phyloP scores from a whole-genome alignment of 2,113 vertebrate genomes.

The Dicrurus megarhynchus region DNA sequence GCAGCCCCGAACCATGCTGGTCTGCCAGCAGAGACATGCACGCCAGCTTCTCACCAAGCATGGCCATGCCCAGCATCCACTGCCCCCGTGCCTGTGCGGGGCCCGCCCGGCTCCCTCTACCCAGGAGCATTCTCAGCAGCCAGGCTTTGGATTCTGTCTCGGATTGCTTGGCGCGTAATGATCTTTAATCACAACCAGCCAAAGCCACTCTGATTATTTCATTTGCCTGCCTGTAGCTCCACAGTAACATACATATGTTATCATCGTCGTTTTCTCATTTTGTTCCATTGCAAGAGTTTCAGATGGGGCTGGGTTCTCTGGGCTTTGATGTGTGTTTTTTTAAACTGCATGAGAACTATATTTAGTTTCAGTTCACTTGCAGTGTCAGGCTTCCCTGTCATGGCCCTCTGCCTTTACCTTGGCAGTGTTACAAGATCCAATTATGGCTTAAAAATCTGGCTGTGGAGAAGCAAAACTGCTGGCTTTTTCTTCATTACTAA shows the following conservation, averaged over 20 bases:
- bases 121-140: background rate
- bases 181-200: conserved; percentile 19
- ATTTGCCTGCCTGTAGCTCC: background rate
- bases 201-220: background rate
- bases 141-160: background rate
- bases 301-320: background rate
- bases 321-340: conserved; percentile 59
- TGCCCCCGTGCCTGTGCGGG: accelerated
- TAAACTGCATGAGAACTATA: conserved; percentile 64
- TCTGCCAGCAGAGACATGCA: accelerated
- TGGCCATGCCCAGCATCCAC: accelerated
- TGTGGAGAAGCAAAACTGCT: conserved; percentile 63
- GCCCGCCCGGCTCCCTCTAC: accelerated
- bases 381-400: conserved; percentile 64
- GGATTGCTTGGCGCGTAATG: accelerated
- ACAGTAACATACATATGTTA: conserved; percentile 32
- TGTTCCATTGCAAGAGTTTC: conserved; percentile 19
- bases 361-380: conserved; percentile 73
- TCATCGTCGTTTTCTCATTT: conserved; percentile 25
- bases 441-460: conserved; percentile 74
- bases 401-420: conserved; percentile 70
- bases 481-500: conserved; percentile 71
- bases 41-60: background rate
- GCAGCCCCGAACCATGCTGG: background rate
- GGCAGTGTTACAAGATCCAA: conserved; percentile 73